phyloP scores from a whole-genome alignment of 92 coral and sea anemone genomes.

The Epizoanthus stellaris region DNA sequence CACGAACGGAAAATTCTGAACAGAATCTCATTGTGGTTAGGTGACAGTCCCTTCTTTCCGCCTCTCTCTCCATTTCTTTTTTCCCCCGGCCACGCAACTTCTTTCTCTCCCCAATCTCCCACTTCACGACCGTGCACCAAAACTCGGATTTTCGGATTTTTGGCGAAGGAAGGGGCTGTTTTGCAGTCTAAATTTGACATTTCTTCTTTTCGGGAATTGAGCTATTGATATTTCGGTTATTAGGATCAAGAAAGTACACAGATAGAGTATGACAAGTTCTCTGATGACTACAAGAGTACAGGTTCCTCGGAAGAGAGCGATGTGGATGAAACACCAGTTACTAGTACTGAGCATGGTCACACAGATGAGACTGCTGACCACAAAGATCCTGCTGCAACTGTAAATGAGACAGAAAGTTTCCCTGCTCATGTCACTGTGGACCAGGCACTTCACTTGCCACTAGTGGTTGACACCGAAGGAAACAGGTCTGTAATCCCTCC shows the following conservation, averaged over 20 bases:
- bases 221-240: background rate
- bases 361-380: slow-evolving; percentile 7
- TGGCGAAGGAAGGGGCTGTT: no score
- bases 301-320: slow-evolving; percentile 9
- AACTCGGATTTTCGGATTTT: no score
- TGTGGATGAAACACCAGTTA: slow-evolving; percentile 15
- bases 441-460: slow-evolving; percentile 87
- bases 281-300: slow-evolving; percentile 18
- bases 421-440: slow-evolving; percentile 92
- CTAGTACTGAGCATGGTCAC: slow-evolving; percentile 6
- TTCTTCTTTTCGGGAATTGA: no score
- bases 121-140: no score
- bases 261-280: slow-evolving; percentile 29
- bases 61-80: no score
- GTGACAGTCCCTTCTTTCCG: no score
- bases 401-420: slow-evolving; percentile 67
- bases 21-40: no score
- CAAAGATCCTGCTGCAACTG: slow-evolving; percentile 16
- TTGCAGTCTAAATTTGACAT: background rate
- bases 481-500: slow-evolving; percentile 64
- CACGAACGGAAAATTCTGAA: no score
- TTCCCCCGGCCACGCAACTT: no score
- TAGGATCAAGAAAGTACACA: slow-evolving; percentile 20
- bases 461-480: slow-evolving; percentile 64
- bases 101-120: no score